Base-by-base conservation (phyloP, 1,140 invertebrate genomes). In the Lepidurus apus region DNA sequence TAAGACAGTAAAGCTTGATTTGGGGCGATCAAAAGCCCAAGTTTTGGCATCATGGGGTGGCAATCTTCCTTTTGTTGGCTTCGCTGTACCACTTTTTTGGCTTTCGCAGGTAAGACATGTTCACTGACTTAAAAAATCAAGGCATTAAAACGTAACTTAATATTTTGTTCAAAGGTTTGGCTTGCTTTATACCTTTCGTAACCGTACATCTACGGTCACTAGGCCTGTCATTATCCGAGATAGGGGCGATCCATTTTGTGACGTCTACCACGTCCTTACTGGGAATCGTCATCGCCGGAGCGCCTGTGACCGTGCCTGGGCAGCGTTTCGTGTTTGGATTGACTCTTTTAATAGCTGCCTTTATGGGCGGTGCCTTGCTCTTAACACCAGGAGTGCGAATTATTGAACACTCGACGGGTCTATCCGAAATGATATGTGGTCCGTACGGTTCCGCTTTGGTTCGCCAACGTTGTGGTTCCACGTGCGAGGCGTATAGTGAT, bases 71-170 rank as follows among this genome's bases (percentile, higher is more conserved):
- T 65, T 65, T 65, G n/a, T 65, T 65, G 53, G 53, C 53, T 65
- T 65, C 53, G 53, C 53, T 65, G 53, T 17, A 21, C 53, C 53
- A 65, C 53, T 65, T 65, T 65, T 65, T 65, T 65, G 53, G 53
- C 53, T 65, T 65, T 65, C 3, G 53, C 53, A 65, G 53, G 53
- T 65, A 65, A 13, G 7, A 7, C 21, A 65, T 65, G 21, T 65
- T 17, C 0, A 65, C 17, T 65, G 21, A 9, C 9, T 65, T 1
- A 65, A 65, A 17, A 17, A 65, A 65, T 17, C 53, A 65, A 9
- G 6, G 17, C 21, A 7, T 21, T 13, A 17, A 11, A 65, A 65
- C 53, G 53, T 65, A 9, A 11, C 21, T 21, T 65, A 11, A 65
- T 65, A 9, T 65, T n/a, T 17, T 65, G 34, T 65, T 21, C 13